Evolutionary conservation across 1,140 invertebrate genomes (phyloP), one percentile per base, ranked within the genome.

Genomic region (Tigriopus japonicus): DNA sequence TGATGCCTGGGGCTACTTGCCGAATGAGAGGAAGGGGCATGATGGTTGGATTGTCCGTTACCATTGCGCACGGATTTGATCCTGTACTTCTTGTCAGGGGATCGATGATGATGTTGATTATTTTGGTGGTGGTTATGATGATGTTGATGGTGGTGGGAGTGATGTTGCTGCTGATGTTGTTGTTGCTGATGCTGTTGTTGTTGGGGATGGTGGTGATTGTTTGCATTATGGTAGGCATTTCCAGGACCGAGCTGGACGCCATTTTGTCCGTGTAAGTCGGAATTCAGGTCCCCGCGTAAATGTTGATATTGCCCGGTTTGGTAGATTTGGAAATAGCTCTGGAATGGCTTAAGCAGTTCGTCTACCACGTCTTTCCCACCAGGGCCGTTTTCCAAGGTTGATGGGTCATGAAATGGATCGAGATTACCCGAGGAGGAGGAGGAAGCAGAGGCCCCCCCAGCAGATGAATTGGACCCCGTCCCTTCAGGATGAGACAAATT

Each of bases 341-440:
- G 59, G 15, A 61, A 54, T 21, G 59, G 59, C 45, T 61, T 61
- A 9, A 61, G 28, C 14, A 61, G 59, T 21, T 61, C 59, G 42
- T 61, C 59, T 14, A 61, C 59, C 19, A 61, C 59, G 52, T 61
- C 59, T n/a, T 14, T 24, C 28, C 43, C 45, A 12, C 45, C 21
- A 49, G 45, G 45, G 3, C 45, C 45, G 6, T 15, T 49, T 21
- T 49, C 21, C n/a, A 54, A 52, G 5, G 55, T 40, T 58, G 45
- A 58, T 9, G 59, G 59, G 51, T 61, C 59, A 15, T 61, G 59
- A n/a, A 58, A 58, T 28, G 23, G 59, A 35, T 54, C 59, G 14
- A 19, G 52, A 14, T 41, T 54, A 19, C 28, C 42, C 19, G 43
- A 51, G 7, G 58, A 13, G 1, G 58, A 13, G 1, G 28, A 35